Evolutionary conservation across 2,888 invertebrate genomes (phyloP), one percentile per base, ranked within the genome.

Genomic region (Allolobophora icterica): DNA sequence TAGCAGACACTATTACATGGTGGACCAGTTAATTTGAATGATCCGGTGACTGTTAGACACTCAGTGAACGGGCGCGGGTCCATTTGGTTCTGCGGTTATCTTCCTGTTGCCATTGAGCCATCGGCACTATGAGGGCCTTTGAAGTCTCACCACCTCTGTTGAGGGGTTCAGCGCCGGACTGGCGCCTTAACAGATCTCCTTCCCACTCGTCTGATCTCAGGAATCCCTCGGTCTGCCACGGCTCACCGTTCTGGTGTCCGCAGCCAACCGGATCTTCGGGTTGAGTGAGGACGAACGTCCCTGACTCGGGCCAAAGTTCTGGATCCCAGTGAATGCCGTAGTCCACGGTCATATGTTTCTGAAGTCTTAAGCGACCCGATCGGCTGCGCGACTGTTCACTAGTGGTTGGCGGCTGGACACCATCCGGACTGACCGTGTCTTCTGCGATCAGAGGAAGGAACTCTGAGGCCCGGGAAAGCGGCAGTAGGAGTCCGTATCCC

Each of bases 381-480:
- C 87, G 87, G 35, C 24, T 38, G 87, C 35, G 17, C 87, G 24
- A 1, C 35, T 34, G 87, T 4, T 87, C 34, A 17, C 6, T 38
- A 35, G 34, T 6, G 87, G 87, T 35, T 35, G 33, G 30, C 33
- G 6, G 34, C 84, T 17, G 84, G 34, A 21, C 19, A 87, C 87
- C 87, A 34, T 87, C 24, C 35, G 35, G 87, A 87, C 35, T 87
- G 35, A 15, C 24, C 34, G 87, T 35, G 87, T 87, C 87, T 19
- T 87, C 87, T 19, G 35, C 87, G 87, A 87, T 38, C 87, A 87
- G 17, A 17, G 87, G 87, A 34, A 87, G 87, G 21, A 87, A 17
- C 87, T 87, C 87, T 8, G 87, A 87, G 87, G 87, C 87, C 15
- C 87, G 13, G 87, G 87, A 17, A 5, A 87, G 87, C 87, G 87